Evolutionary conservation across 2,888 invertebrate species (phyloP), one percentile per base, ranked within the genome.

Genomic region (Sinohyriopsis cumingii): DNA sequence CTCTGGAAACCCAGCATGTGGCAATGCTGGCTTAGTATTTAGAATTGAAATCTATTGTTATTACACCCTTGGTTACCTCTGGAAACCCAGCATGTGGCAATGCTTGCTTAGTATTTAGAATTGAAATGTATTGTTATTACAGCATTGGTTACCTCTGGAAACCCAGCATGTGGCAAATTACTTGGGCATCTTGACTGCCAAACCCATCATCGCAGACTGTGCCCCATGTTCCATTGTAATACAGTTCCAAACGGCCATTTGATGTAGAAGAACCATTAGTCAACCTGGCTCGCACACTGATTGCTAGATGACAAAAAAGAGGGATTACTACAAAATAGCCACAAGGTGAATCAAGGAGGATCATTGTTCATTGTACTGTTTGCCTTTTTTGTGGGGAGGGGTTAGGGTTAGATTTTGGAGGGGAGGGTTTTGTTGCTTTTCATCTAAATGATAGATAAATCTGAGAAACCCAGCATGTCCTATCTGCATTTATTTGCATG

Each of bases 131-230:
- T 45, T 45, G 45, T 45, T 45, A 45, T 12, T 45, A 15, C 15
- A 45, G 15, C 45, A 45, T 45, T 0, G 15, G 15, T 72, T 73
- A 82, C 82, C 73, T 73, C 63, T 77, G 78, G 56, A 79, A 79
- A 64, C 82, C 82, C 5, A 82, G 71, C 79, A 79, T 81, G n/a
- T 77, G 69, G 63, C 84, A 84, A 5, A 77, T 74, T 15, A 82
- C 82, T 24, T 69, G 63, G 3, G 83, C 82, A 68, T 82, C 81
- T 18, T 69, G 64, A 12, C 59, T 63, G 15, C 69, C 69, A 24
- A 81, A 84, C 5, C 75, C 71, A 68, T 84, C 84, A 71, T 84
- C 84, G 70, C 84, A 83, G 33, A 83, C 76, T 61, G 82, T 81
- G 19, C 83, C 83, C 83, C 83, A 83, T 3, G 79, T 77, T 55